Conservation (phyloP, 1,140 invertebrate genomes). For the Probaryconus sp. region DNA sequence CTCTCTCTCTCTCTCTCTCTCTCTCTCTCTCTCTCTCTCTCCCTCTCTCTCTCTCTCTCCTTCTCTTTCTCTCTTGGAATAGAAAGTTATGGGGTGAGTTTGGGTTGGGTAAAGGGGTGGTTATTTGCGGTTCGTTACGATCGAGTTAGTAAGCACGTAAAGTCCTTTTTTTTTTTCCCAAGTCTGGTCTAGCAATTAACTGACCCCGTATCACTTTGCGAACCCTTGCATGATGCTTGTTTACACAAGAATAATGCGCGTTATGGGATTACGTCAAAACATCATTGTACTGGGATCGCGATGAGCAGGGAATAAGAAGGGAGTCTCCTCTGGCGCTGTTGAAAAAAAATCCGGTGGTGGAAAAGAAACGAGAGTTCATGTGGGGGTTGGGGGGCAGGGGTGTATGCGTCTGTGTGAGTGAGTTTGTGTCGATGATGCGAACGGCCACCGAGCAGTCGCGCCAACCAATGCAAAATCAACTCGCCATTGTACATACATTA, state of each 20-base stretch:
- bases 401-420: background rate
- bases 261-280: conserved; percentile 75
- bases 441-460: conserved; percentile 1
- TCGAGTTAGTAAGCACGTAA: conserved; percentile 10
- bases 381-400: background rate
- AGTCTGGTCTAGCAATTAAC: conserved; percentile 66
- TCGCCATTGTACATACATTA: conserved; percentile 62
- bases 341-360: no score
- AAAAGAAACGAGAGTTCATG: conserved; percentile 9
- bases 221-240: conserved; percentile 61
- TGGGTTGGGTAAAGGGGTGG: background rate
- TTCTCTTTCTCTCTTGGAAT: no score
- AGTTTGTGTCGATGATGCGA: conserved; percentile 19
- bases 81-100: no score
- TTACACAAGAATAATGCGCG: conserved; percentile 73
- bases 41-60: no score
- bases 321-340: conserved; percentile 19
- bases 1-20: no score
- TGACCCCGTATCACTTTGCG: conserved; percentile 62
- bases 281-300: conserved; percentile 59
- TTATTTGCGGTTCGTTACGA: conserved; percentile 48
- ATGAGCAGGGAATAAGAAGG: conserved; percentile 37
- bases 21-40: no score
- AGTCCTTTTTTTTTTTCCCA: conserved; percentile 53
- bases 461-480: conserved; percentile 65